A percentile compares a stretch with the other conserved stretches of the same genome.
Conservation (phyloP, 2,888 invertebrate genomes). For the Sinhomidia bicolor region DNA sequence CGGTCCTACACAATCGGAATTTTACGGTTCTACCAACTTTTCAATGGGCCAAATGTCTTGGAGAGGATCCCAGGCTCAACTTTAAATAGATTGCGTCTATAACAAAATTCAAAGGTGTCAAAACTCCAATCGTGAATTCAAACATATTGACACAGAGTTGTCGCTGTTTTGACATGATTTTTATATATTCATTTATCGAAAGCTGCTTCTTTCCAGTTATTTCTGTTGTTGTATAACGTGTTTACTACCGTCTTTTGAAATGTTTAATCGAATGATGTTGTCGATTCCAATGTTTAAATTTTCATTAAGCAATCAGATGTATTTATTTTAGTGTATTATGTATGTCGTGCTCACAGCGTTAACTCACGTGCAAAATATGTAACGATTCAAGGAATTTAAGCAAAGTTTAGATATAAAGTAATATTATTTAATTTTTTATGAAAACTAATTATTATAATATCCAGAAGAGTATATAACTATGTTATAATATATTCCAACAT, state of each 20-base stretch:
- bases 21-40: constrained; percentile 83
- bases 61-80: constrained; percentile 84
- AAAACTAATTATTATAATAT: not conserved
- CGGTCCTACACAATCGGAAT: constrained; percentile 79
- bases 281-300: not conserved
- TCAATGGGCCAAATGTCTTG: constrained; percentile 83
- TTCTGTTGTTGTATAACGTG: not conserved
- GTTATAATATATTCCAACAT: not conserved
- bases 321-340: not conserved
- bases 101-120: not conserved
- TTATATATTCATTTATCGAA: not conserved
- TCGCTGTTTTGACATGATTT: too few relatives aligned
- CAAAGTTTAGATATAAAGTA: constrained; percentile 1
- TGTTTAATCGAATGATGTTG: not conserved
- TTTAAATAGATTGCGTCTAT: constrained; percentile 43
- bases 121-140: not conserved
- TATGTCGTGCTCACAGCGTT: constrained; percentile 8
- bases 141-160: too few relatives aligned
- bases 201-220: not conserved
- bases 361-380: constrained; percentile 28
- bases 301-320: not conserved
- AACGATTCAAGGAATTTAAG: not conserved
- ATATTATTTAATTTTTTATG: constrained; percentile 41
- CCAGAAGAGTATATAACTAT: not conserved
- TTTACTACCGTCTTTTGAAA: not conserved